Base-by-base conservation (phyloP, 2,888 invertebrate species). In the Neoaliturus tenellus region DNA sequence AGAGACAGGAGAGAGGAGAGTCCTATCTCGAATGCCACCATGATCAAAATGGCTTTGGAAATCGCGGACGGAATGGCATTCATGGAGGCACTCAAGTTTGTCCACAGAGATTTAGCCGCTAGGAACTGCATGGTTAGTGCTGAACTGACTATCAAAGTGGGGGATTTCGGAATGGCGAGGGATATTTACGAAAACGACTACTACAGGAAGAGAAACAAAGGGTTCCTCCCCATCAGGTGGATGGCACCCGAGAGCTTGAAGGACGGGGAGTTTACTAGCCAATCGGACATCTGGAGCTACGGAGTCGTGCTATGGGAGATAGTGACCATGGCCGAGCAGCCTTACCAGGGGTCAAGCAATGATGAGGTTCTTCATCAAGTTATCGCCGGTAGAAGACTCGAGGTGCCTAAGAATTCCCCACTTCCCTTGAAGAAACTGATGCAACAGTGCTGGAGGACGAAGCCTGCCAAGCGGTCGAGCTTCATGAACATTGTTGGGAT, bases 1-100 rank as follows among this genome's bases (percentile, higher is more conserved):
- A 93, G 98, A 5, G 90, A 90, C 80, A 92, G 92, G 83, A 90
- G 95, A n/a, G 91, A 92, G 39, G 90, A 91, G 0, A 89, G 90
- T 8, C 89, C 91, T 41, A 88, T 89, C 0, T 87, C 90, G 17
- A 85, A 88, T 3, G 55, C 62, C 10, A 83, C 83, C 28, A 84
- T 85, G 85, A 89, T 91, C 14, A 93, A 94, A 91, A 97, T 97
- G 96, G 97, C 97, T 81, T 94, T 96, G 86, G 96, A 99, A 91
- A 98, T 99, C 89, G 98, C 99, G 31, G 99, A 99, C 90, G 99
- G 99, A 84, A 99, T 99, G 99, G 97, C 98, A 1, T 99, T 99
- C 91, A 92, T 99, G 87, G 94, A 98, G 82, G 96, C 96, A 82
- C 96, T 97, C 89, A 98, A 98, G 90, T 98, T 97, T 90, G 98